phyloP scores from a whole-genome alignment of 2,113 vertebrate genomes.

The Anoura caudifer region DNA sequence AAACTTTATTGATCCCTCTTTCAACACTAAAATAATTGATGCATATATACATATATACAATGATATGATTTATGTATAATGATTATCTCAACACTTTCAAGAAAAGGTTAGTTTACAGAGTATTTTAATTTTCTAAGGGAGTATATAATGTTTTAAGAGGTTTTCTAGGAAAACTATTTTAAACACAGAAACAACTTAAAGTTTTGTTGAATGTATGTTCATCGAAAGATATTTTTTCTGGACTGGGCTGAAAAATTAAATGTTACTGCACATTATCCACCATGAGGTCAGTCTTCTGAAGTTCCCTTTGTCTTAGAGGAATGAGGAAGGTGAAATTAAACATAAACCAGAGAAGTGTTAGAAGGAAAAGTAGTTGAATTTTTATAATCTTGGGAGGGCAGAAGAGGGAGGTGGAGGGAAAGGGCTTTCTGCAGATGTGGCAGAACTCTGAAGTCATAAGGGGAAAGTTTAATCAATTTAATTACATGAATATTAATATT shows the following conservation, averaged over 20 bases:
- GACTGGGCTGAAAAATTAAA: background rate
- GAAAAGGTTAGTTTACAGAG: background rate
- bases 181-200: background rate
- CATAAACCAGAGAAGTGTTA: background rate
- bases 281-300: background rate
- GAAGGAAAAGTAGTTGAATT: background rate
- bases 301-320: background rate
- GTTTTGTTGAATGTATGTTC: background rate
- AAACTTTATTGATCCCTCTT: background rate
- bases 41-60: no score
- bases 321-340: background rate
- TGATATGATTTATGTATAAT: background rate
- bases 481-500: background rate
- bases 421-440: background rate
- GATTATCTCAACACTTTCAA: background rate
- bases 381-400: background rate
- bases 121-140: background rate
- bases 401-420: background rate
- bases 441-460: background rate
- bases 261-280: background rate
- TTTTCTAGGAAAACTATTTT: background rate
- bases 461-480: background rate
- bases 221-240: background rate
- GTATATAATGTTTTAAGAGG: background rate
- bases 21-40: background rate